Evolutionary conservation across 2,113 vertebrate species (phyloP).

Genomic region (Pavo muticus): DNA sequence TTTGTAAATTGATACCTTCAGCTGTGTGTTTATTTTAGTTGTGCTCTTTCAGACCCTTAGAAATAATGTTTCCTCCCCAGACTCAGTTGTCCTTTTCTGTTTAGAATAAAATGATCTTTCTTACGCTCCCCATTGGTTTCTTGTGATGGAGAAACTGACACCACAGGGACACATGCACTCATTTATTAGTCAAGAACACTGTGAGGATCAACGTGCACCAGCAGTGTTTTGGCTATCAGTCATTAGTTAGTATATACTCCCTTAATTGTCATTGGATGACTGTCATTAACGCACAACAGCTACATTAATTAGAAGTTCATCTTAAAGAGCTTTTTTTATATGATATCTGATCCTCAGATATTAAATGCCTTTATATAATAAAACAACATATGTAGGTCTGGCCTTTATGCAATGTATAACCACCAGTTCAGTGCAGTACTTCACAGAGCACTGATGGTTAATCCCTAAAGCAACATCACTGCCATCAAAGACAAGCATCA

Average conservation of each 20-base stretch:
- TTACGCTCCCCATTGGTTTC: neutral
- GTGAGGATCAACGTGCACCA: neutral
- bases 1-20: neutral
- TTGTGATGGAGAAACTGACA: neutral
- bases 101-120: neutral
- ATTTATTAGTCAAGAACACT: neutral
- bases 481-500: neutral
- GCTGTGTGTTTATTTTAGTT: neutral
- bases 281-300: neutral
- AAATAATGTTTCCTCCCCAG: neutral
- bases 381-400: neutral
- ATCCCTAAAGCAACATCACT: neutral
- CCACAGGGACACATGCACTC: neutral
- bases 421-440: neutral
- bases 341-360: neutral
- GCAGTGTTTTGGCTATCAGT: neutral
- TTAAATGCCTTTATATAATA: neutral
- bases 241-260: neutral
- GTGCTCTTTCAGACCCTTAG: neutral
- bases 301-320: neutral
- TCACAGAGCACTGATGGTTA: neutral
- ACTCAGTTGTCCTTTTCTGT: neutral
- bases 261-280: neutral
- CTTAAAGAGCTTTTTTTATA: neutral
- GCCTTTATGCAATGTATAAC: neutral